A percentile compares a stretch with the other conserved stretches of the same genome.
phyloP scores from a whole-genome alignment of 2,113 vertebrate genomes.

The Pseudopipra pipra region DNA sequence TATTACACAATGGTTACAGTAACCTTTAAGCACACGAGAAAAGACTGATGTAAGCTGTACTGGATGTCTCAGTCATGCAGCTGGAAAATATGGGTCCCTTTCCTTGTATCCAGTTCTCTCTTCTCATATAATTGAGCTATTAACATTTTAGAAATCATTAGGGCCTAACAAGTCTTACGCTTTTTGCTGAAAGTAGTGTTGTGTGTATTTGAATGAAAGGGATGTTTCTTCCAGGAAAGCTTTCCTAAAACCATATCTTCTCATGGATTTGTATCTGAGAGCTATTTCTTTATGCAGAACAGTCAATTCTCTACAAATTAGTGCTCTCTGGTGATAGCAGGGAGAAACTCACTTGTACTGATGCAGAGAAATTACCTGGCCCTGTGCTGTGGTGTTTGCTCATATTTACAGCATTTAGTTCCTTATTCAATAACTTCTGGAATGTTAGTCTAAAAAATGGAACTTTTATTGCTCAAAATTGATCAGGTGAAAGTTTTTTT shows the following conservation, averaged over 20 bases:
- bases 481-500: not conserved
- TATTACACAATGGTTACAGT: not conserved
- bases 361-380: not conserved
- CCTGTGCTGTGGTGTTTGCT: not conserved
- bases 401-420: not conserved
- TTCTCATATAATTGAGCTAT: not conserved
- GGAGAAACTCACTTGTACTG: not conserved
- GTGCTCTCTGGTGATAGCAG: not conserved
- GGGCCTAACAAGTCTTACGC: not conserved
- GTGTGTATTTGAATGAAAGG: not conserved
- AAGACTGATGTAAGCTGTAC: not conserved
- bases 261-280: not conserved
- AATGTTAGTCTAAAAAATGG: not conserved
- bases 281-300: not conserved
- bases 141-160: slow-evolving; percentile 22
- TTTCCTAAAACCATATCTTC: not conserved
- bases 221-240: not conserved
- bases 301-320: not conserved
- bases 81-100: not conserved
- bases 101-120: not conserved
- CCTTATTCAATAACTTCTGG: not conserved
- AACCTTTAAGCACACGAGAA: not conserved
- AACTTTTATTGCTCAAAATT: not conserved
- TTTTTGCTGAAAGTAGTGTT: not conserved
- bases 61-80: not conserved